phyloP scores from a whole-genome alignment of 2,113 vertebrate genomes.

The Haliaeetus leucogaster region DNA sequence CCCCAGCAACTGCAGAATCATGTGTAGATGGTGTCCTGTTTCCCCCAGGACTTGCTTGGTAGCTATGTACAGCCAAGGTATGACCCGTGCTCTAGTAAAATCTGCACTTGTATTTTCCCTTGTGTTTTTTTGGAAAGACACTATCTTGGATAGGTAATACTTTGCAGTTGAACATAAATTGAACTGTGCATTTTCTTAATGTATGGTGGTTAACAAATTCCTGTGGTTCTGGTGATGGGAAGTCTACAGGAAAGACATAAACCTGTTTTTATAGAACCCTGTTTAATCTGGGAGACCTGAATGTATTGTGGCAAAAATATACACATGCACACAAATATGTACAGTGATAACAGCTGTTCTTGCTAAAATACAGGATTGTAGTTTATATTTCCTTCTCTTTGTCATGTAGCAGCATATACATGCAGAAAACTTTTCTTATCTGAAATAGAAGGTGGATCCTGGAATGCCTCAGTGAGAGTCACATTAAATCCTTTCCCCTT shows the following conservation, averaged over 20 bases:
- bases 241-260: not conserved
- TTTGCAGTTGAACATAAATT: not conserved
- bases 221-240: not conserved
- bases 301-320: constrained; percentile 30
- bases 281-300: constrained; percentile 16
- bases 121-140: not conserved
- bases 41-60: not conserved
- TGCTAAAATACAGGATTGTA: constrained; percentile 33
- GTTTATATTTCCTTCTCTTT: not conserved
- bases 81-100: not conserved
- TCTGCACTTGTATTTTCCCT: not conserved
- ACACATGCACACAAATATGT: not conserved
- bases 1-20: not conserved
- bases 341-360: constrained; percentile 39
- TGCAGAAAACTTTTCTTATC: not conserved
- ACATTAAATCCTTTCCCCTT: not conserved
- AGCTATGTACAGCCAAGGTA: not conserved
- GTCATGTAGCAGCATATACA: not conserved
- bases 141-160: not conserved
- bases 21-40: rapidly evolving
- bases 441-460: not conserved
- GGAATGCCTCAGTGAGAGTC: not conserved
- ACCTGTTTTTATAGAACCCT: constrained; percentile 1
- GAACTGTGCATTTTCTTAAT: not conserved
- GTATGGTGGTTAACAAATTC: not conserved